These are phyloP conservation scores for honey bee (Apis mellifera) DNA, from an alignment of 1,140 invertebrate species.

Conservation along the genomic window DNA sequence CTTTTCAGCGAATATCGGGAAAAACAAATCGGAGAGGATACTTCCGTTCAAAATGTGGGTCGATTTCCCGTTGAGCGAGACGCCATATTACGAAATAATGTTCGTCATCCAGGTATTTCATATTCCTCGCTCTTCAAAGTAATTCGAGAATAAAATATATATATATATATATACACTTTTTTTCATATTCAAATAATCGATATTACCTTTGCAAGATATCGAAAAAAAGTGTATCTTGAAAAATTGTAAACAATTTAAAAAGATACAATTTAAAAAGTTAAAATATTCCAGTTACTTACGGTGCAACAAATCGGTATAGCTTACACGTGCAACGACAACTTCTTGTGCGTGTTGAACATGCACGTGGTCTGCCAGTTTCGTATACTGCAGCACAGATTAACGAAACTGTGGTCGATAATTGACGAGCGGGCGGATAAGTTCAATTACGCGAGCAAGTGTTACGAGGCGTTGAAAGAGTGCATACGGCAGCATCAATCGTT, in stretches of 20 bases:
- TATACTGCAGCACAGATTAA: slow-evolving; percentile 52
- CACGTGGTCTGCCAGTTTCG: slow-evolving; percentile 57
- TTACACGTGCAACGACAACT: slow-evolving; percentile 61
- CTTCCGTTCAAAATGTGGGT: slow-evolving; percentile 61
- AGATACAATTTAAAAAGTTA: no score
- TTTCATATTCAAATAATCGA: no score
- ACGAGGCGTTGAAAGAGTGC: neutral
- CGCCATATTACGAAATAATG: slow-evolving; percentile 63
- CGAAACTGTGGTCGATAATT: neutral
- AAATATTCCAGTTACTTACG: slow-evolving; percentile 6
- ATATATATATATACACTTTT: no score
- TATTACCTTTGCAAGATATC: no score
- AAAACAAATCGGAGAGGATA: slow-evolving; percentile 52
- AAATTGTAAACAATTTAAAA: no score
- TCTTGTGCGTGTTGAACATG: slow-evolving; percentile 52
- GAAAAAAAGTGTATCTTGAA: no score
- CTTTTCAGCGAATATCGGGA: slow-evolving; percentile 26
- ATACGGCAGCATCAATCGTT: slow-evolving; percentile 52
- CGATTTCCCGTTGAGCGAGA: slow-evolving; percentile 35
- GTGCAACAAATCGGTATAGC: slow-evolving; percentile 44
- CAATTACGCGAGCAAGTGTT: neutral
- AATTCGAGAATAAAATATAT: no score
- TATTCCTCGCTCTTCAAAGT: no score
- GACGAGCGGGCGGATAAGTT: neutral
- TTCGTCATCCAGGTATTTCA: slow-evolving; percentile 29